These are phyloP conservation scores for Dolomedes plantarius DNA, from an alignment of 2,888 invertebrate genomes.

Conservation along the genomic window DNA sequence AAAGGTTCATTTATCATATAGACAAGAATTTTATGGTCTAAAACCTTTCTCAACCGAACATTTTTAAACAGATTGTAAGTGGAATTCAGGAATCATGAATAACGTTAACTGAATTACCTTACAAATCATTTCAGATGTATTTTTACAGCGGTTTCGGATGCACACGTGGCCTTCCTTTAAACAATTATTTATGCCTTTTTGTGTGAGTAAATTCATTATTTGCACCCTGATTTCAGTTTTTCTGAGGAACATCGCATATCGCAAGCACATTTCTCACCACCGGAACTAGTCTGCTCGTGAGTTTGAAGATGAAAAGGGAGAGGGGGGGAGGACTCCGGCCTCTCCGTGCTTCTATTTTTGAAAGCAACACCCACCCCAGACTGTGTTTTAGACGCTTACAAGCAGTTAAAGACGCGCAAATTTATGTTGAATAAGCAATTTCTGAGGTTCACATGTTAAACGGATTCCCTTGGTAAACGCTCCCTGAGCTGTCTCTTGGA, in stretches of 20 bases:
- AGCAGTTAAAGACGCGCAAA: constrained; percentile 17
- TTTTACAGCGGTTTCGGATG: too few species aligned
- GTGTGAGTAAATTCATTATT: too few species aligned
- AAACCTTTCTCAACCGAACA: too few species aligned
- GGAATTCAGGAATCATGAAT: too few species aligned
- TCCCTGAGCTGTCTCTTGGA: not conserved
- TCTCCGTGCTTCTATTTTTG: not conserved
- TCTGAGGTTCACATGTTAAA: not conserved
- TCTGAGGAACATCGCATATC: not conserved
- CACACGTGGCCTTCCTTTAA: too few species aligned
- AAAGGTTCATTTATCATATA: too few species aligned
- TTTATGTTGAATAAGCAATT: constrained; percentile 32
- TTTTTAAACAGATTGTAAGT: too few species aligned
- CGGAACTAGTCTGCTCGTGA: not conserved
- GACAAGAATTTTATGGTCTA: too few species aligned
- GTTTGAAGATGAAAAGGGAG: not conserved
- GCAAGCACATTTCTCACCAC: not conserved
- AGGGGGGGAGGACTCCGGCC: constrained; percentile 29
- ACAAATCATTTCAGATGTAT: too few species aligned
- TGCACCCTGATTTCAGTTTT: too few species aligned
- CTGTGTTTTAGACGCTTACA: not conserved
- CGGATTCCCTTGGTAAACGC: not conserved
- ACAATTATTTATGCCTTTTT: too few species aligned
- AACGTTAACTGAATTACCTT: too few species aligned
- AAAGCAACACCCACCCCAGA: constrained; percentile 12